These are phyloP conservation scores for Pseudeuparius sepicola DNA, from an alignment of 2,888 invertebrate species.

Conservation along the genomic window DNA sequence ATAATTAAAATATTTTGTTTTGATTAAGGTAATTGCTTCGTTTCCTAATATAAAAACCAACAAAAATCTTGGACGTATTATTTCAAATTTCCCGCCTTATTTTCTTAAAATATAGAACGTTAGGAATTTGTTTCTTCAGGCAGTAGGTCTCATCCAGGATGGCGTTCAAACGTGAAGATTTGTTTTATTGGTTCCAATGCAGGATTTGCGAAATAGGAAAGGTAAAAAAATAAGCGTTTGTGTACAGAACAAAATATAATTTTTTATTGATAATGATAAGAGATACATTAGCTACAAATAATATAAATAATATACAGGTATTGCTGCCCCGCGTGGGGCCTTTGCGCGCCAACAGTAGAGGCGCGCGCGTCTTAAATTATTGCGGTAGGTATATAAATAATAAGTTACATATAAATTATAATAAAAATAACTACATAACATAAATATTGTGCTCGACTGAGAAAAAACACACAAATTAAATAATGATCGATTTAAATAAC, in stretches of 20 bases:
- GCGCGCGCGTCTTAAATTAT: conserved; percentile 38
- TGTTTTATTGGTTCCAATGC: too few relatives aligned
- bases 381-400: conserved; percentile 39
- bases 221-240: too few relatives aligned
- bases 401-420: conserved; percentile 44
- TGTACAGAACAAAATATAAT: conserved; percentile 42
- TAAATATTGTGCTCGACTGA: conserved; percentile 37
- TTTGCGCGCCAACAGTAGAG: neutral
- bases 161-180: too few relatives aligned
- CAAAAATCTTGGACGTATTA: too few relatives aligned
- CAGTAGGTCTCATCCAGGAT: too few relatives aligned
- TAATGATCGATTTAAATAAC: conserved; percentile 42
- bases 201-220: too few relatives aligned
- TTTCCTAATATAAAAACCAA: too few relatives aligned
- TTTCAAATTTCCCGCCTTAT: too few relatives aligned
- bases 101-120: too few relatives aligned
- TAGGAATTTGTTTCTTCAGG: too few relatives aligned
- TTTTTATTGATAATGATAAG: conserved; percentile 41
- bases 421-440: conserved; percentile 43
- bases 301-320: conserved; percentile 40
- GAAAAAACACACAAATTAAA: conserved; percentile 40
- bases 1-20: too few relatives aligned
- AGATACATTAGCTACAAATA: conserved; percentile 37
- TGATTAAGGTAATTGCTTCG: too few relatives aligned
- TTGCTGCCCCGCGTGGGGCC: conserved; percentile 26